Evolutionary conservation across 2,888 invertebrate species (phyloP).

Genomic region (Nemapogon koenigi): DNA sequence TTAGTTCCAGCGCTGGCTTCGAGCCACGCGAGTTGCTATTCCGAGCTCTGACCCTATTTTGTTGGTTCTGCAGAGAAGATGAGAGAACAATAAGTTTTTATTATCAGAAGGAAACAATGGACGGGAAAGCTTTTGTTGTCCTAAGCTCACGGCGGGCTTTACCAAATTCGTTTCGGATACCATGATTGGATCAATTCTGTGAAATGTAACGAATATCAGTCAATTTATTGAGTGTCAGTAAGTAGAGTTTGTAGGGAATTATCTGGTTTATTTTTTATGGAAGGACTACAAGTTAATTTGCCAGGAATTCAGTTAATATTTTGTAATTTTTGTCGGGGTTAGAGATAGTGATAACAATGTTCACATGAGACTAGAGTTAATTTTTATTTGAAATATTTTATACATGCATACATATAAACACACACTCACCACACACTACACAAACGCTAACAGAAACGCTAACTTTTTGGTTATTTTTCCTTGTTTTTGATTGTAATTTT

Average conservation of each 20-base stretch:
- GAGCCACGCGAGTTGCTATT: constrained; percentile 7
- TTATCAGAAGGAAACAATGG: constrained; percentile 21
- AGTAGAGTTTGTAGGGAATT: background rate
- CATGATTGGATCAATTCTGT: constrained; percentile 7
- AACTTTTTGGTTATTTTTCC: too few species aligned
- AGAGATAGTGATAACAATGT: too few species aligned
- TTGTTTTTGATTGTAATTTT: too few species aligned
- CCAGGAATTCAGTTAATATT: too few species aligned
- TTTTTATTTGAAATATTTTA: too few species aligned
- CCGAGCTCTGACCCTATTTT: constrained; percentile 8
- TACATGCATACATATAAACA: too few species aligned
- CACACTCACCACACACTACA: too few species aligned
- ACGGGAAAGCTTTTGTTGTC: constrained; percentile 2
- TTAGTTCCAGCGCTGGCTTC: constrained; percentile 7
- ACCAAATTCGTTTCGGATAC: constrained; percentile 6
- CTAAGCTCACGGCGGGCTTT: constrained; percentile 2
- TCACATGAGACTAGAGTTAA: too few species aligned
- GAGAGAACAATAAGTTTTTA: constrained; percentile 37
- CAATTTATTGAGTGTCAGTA: background rate
- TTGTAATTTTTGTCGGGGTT: too few species aligned
- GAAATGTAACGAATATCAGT: constrained; percentile 5
- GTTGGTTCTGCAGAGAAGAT: constrained; percentile 1
- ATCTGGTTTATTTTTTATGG: background rate
- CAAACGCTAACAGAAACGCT: too few species aligned
- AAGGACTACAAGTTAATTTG: background rate